Percentiles rank a stretch among this genome's conserved stretches.
These are phyloP conservation scores for Caenorhabditis panamensis DNA, from an alignment of 2,888 invertebrate genomes.

Conservation along the genomic window DNA sequence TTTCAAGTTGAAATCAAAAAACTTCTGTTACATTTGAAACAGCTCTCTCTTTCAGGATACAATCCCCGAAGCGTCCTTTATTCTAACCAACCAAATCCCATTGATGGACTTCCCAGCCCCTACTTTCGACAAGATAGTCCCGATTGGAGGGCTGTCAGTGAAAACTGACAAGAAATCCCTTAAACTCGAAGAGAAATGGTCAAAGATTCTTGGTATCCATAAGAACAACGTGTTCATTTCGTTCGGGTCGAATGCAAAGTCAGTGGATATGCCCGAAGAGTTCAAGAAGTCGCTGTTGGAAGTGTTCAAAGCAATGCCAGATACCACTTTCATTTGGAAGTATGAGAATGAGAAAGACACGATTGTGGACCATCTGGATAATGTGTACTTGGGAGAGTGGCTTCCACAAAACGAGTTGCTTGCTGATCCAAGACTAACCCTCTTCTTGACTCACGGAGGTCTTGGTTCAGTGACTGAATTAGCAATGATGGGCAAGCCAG, in stretches of 20 bases:
- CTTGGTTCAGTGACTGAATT: conserved; percentile 59
- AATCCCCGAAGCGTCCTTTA: conserved; percentile 58
- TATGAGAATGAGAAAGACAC: conserved; percentile 62
- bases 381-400: conserved; percentile 61
- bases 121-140: conserved; percentile 64
- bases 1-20: too few relatives aligned
- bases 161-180: conserved; percentile 41
- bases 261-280: conserved; percentile 51
- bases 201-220: conserved; percentile 44
- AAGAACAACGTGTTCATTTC: conserved; percentile 62
- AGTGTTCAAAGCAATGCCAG: conserved; percentile 54
- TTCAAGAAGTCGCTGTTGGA: conserved; percentile 36
- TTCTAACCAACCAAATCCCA: conserved; percentile 65
- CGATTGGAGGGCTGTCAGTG: conserved; percentile 60
- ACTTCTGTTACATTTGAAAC: too few relatives aligned
- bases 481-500: conserved; percentile 62
- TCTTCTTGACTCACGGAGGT: conserved; percentile 68
- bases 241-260: conserved; percentile 60
- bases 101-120: conserved; percentile 68
- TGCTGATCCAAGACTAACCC: conserved; percentile 58
- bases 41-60: too few relatives aligned
- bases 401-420: conserved; percentile 58
- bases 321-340: conserved; percentile 70
- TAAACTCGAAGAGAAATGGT: conserved; percentile 58
- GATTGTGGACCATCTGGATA: conserved; percentile 46